Conservation (phyloP, 2,888 invertebrate genomes). For the Rhamphomyia laevipes region DNA sequence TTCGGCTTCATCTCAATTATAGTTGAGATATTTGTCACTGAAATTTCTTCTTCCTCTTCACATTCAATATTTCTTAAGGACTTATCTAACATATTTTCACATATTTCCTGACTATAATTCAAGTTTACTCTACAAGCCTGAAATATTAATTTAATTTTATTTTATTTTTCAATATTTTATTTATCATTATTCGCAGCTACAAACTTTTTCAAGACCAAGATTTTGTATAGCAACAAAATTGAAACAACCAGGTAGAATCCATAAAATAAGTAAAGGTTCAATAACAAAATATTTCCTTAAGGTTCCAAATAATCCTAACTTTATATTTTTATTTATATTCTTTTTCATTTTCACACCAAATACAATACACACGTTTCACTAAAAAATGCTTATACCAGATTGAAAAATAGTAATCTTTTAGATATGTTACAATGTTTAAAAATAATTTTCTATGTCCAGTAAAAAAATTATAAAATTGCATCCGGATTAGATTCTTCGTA, state of each 20-base stretch:
- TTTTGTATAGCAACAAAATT: slow-evolving; percentile 29
- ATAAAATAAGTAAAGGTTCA: slow-evolving; percentile 33
- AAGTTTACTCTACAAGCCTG: slow-evolving; percentile 34
- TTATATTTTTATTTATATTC: too few species aligned
- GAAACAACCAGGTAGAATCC: slow-evolving; percentile 15
- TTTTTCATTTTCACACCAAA: too few species aligned
- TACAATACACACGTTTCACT: too few species aligned
- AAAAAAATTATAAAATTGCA: too few species aligned
- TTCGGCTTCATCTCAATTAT: slow-evolving; percentile 9
- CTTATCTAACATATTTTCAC: slow-evolving; percentile 32
- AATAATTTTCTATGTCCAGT: too few species aligned
- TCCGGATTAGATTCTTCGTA: too few species aligned
- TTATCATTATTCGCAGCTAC: neutral
- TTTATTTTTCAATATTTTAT: neutral
- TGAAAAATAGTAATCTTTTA: too few species aligned
- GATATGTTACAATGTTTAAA: too few species aligned
- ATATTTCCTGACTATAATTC: slow-evolving; percentile 27
- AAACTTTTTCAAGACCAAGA: slow-evolving; percentile 32
- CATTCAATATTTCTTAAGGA: slow-evolving; percentile 29
- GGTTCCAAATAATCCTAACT: too few species aligned
- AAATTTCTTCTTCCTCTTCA: slow-evolving; percentile 22
- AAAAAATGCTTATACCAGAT: too few species aligned
- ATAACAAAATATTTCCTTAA: slow-evolving; percentile 27
- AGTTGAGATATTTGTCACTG: slow-evolving; percentile 20
- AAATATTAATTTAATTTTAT: neutral